These are phyloP conservation scores for Ceyx cyanopectus DNA, from an alignment of 2,113 vertebrate genomes.

Conservation along the genomic window DNA sequence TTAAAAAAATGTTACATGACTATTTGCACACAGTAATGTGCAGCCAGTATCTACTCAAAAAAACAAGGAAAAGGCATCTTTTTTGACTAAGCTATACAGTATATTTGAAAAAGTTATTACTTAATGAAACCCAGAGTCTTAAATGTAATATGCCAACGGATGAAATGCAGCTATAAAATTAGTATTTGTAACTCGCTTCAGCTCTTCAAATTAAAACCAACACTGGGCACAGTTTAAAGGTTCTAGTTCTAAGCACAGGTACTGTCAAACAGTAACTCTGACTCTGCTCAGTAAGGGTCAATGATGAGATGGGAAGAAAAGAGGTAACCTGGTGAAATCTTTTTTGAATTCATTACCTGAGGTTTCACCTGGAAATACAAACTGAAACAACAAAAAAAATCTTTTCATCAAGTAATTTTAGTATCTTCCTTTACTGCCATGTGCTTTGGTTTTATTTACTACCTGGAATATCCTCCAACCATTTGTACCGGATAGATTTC, in stretches of 20 bases:
- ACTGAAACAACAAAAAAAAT: neutral
- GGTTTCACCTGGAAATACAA: neutral
- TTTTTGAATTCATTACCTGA: neutral
- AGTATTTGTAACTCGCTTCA: neutral
- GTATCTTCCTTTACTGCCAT: neutral
- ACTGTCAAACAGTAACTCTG: neutral
- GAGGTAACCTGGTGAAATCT: neutral
- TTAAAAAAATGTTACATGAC: rapidly evolving
- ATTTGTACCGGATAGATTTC: neutral
- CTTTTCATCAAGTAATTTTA: neutral
- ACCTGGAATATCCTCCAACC: neutral
- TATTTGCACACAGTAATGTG: neutral
- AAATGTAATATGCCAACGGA: neutral
- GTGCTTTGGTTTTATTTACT: neutral
- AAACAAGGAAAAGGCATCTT: neutral
- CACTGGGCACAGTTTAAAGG: neutral
- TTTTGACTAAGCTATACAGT: neutral
- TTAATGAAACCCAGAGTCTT: neutral
- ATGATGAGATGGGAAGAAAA: neutral
- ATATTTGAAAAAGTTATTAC: neutral
- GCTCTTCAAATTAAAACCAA: neutral
- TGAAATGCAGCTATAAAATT: neutral
- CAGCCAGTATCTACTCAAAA: neutral
- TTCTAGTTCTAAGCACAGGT: neutral
- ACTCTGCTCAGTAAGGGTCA: neutral